Base-by-base conservation (phyloP, 2,888 invertebrate species). In the Clostera curtula region DNA sequence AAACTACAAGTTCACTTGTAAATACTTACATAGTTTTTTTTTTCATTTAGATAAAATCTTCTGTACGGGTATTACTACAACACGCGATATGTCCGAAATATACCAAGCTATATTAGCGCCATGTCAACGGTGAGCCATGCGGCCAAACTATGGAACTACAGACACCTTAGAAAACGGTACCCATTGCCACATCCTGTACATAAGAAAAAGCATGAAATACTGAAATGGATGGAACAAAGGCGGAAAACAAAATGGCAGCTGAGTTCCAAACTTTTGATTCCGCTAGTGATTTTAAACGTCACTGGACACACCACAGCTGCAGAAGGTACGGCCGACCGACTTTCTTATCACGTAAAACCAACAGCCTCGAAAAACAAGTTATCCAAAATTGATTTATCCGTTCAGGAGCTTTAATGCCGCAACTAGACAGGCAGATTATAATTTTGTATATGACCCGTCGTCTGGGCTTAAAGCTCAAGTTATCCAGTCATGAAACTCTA, bases 51-150 rank as follows among this genome's bases (percentile, higher is more conserved):
- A 21, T 39, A 33, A 25, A 19, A 29, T 58, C 44, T 29, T 32
- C 19, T 14, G 8, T 29, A 10, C 23, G 25, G 43, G 56, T 40
- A 26, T 28, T 24, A 21, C 3, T 12, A 45, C 49, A 56, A 40
- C 59, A 48, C 56, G 41, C 70, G 72, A 54, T 71, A 79, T 79
- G 80, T 74, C 71, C 57, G 43, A 61, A 65, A 52, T 48, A 49
- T 41, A 45, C 35, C 41, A 36, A 25, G 22, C 31, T 25, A 43
- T 46, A 37, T 30, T 34, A 53, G 43, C 60, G 67, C 62, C 58
- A 82, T 82, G 82, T 69, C 71, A 60, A 43, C 66, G 74, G 79
- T 79, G 77, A 76, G 57, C 37, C 41, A 56, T 50, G 53, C 40
- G 42, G 39, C 27, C 39, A 45, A 40, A 53, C 42, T 27, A 48